Percentiles rank a stretch among this genome's conserved stretches.
Conservation (phyloP, 2,888 invertebrate species). For the Clepsis dumicolana region DNA sequence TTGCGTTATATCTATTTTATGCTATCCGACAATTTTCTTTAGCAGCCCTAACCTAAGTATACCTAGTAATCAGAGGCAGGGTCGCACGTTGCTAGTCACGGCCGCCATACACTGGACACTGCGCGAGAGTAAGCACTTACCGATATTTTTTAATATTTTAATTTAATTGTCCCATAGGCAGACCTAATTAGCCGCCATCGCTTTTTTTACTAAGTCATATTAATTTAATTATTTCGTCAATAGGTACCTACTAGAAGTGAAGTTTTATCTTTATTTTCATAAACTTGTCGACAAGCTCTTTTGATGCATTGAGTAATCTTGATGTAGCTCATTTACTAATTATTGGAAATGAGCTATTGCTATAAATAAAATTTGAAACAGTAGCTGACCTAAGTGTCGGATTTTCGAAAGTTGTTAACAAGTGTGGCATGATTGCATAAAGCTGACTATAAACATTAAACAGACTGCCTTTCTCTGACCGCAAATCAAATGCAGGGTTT, state of each 20-base stretch:
- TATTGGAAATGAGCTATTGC: constrained; percentile 21
- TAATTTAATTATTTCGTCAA: too few relatives aligned
- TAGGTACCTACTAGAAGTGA: too few relatives aligned
- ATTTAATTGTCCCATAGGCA: too few relatives aligned
- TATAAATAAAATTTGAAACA: constrained; percentile 23
- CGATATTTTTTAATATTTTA: not conserved
- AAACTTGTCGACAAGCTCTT: too few relatives aligned
- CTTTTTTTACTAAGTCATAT: too few relatives aligned
- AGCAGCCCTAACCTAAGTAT: constrained; percentile 48
- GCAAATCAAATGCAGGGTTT: constrained; percentile 3
- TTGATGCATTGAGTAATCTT: not conserved
- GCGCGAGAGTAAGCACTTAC: not conserved
- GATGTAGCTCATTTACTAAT: not conserved
- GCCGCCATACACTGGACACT: constrained; percentile 52
- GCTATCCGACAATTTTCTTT: constrained; percentile 3
- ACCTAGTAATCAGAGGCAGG: constrained; percentile 55
- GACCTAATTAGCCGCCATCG: too few relatives aligned
- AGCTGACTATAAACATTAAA: constrained; percentile 6
- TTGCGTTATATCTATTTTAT: too few relatives aligned
- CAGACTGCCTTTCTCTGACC: constrained; percentile 7
- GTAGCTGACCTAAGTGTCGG: constrained; percentile 29
- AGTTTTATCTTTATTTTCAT: too few relatives aligned
- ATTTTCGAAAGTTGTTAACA: constrained; percentile 31
- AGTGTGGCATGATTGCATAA: constrained; percentile 29
- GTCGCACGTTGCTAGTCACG: constrained; percentile 78